Evolutionary conservation across 1,140 invertebrate species (phyloP).

Genomic region (Spodoptera frugiperda): DNA sequence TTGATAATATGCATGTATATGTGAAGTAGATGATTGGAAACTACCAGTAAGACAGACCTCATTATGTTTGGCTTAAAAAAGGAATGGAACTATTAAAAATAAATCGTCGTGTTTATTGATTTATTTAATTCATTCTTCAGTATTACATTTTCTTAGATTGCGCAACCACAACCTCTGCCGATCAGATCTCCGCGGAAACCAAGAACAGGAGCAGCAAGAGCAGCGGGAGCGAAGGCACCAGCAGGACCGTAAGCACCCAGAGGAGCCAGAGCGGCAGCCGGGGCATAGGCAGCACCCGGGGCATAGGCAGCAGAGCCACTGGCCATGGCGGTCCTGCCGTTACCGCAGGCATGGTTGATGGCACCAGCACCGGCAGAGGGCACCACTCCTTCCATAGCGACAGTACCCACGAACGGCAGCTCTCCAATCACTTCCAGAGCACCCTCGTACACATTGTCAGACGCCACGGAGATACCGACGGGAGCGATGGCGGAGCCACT

Average conservation of each 20-base stretch:
- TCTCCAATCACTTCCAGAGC: not conserved
- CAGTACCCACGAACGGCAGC: slow-evolving; percentile 9
- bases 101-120: too few relatives aligned
- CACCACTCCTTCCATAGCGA: not conserved
- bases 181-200: too few relatives aligned
- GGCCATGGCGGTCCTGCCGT: not conserved
- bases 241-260: not conserved
- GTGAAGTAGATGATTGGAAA: too few relatives aligned
- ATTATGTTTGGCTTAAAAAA: too few relatives aligned
- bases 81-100: too few relatives aligned
- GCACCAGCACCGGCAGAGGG: slow-evolving; percentile 12
- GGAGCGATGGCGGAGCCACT: slow-evolving; percentile 4
- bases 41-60: too few relatives aligned
- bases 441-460: slow-evolving; percentile 8
- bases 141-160: not conserved
- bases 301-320: slow-evolving; percentile 1
- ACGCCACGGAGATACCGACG: slow-evolving; percentile 3
- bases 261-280: not conserved
- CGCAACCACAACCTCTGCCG: not conserved
- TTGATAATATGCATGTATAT: too few relatives aligned
- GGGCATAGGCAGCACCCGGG: not conserved
- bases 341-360: too few relatives aligned
- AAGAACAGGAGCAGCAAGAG: too few relatives aligned
- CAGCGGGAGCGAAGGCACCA: too few relatives aligned
- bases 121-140: not conserved